Conservation (phyloP, 1,140 invertebrate genomes). For the Drosophila kepulauana region DNA sequence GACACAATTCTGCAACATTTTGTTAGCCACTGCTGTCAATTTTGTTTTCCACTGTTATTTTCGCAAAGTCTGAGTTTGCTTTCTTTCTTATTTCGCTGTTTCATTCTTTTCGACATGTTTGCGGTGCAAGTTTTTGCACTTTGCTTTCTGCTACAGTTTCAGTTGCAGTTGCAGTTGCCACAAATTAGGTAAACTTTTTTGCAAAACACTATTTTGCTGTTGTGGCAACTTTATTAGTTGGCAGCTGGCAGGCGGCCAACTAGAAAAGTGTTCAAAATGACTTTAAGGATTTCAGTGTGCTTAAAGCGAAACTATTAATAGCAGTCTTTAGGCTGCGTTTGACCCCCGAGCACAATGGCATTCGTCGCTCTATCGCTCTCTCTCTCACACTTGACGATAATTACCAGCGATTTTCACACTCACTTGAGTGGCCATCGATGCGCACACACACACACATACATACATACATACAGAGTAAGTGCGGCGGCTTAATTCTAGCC, state of each 20-base stretch:
- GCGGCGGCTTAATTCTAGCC: conserved; percentile 35
- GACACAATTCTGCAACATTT: conserved; percentile 15
- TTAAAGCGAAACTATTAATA: conserved; percentile 29
- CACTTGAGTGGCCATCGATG: conserved; percentile 72
- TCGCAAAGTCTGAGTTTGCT: not conserved
- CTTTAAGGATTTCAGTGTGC: conserved; percentile 13
- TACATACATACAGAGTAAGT: conserved; percentile 19
- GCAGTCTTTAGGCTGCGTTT: not conserved
- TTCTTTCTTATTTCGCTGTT: not conserved
- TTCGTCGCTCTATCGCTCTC: too few species aligned
- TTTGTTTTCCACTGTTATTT: not conserved
- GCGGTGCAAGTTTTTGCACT: conserved; percentile 41
- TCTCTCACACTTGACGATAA: conserved; percentile 34
- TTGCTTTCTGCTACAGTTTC: conserved; percentile 2
- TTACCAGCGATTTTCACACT: conserved; percentile 68
- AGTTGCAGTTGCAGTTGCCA: conserved; percentile 36
- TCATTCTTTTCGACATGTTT: conserved; percentile 24
- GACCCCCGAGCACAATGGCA: not conserved
- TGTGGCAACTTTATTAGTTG: conserved; percentile 59
- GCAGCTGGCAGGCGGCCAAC: conserved; percentile 64
- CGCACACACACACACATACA: conserved; percentile 34
- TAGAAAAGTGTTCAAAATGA: conserved; percentile 36
- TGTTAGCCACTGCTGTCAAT: not conserved
- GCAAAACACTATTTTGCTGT: conserved; percentile 19
- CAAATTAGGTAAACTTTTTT: conserved; percentile 76